phyloP scores from a whole-genome alignment of 2,888 invertebrate species.

The Micoletzkya japonica region DNA sequence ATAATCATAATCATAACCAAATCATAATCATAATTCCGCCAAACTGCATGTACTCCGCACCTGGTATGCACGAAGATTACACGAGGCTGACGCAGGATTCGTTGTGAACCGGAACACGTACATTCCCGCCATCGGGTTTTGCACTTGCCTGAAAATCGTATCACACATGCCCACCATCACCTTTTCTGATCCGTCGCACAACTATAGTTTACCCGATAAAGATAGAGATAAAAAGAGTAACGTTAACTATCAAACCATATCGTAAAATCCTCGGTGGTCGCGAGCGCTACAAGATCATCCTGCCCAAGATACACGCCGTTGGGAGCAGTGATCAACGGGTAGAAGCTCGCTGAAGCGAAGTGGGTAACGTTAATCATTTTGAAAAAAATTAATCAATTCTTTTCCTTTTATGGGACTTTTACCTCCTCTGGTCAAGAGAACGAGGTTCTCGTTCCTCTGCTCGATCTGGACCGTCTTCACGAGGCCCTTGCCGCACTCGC shows the following conservation, averaged over 20 bases:
- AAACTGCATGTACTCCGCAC: too few species aligned
- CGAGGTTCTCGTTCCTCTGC: conserved; percentile 33
- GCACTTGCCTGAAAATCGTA: neutral
- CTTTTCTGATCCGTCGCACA: too few species aligned
- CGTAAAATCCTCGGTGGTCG: too few species aligned
- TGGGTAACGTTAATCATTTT: too few species aligned
- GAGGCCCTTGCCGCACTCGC: conserved; percentile 12
- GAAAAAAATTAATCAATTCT: neutral
- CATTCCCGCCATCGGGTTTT: conserved; percentile 19
- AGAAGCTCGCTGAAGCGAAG: neutral
- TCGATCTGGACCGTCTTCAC: conserved; percentile 36
- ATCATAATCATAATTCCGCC: too few species aligned
- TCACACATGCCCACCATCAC: too few species aligned
- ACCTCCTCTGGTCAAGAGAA: conserved; percentile 42
- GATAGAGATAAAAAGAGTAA: too few species aligned
- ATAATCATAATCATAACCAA: neutral
- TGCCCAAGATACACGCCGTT: neutral
- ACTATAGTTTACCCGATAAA: too few species aligned
- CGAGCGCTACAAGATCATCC: too few species aligned
- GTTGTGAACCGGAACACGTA: conserved; percentile 27
- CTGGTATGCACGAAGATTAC: conserved; percentile 30
- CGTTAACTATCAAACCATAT: too few species aligned
- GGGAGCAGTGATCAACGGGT: neutral
- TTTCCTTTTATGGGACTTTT: neutral
- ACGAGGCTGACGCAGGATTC: conserved; percentile 1